Conservation (phyloP, 1,140 invertebrate genomes). For the Drosophila sturtevanti region DNA sequence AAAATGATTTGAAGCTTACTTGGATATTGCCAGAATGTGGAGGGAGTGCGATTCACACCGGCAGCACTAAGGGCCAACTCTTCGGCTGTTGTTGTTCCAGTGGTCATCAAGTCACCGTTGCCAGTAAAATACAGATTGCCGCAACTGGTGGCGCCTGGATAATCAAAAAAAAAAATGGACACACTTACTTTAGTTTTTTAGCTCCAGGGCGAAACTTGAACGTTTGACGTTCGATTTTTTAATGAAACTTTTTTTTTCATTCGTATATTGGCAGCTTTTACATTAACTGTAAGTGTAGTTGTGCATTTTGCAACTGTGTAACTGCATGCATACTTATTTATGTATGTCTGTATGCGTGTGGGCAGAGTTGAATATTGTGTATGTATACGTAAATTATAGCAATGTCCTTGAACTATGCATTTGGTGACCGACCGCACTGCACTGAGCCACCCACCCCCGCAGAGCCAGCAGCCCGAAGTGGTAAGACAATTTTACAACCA, state of each 20-base stretch:
- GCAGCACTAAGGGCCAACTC: slow-evolving; percentile 70
- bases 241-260: slow-evolving; percentile 56
- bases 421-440: slow-evolving; percentile 43
- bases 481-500: slow-evolving; percentile 62
- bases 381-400: slow-evolving; percentile 74
- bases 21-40: slow-evolving; percentile 90
- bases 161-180: no score
- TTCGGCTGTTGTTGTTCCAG: slow-evolving; percentile 70
- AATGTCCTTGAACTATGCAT: slow-evolving; percentile 80
- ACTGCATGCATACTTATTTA: neutral
- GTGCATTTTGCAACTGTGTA: neutral
- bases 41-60: slow-evolving; percentile 82
- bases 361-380: slow-evolving; percentile 34
- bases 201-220: slow-evolving; percentile 32
- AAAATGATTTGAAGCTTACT: slow-evolving; percentile 83
- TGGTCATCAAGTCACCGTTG: slow-evolving; percentile 79
- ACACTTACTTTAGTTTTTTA: neutral
- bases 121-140: slow-evolving; percentile 79
- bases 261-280: slow-evolving; percentile 23
- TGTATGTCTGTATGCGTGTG: slow-evolving; percentile 23
- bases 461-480: slow-evolving; percentile 16
- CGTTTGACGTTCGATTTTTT: slow-evolving; percentile 50
- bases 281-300: slow-evolving; percentile 18
- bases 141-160: slow-evolving; percentile 75
- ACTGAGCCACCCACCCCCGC: slow-evolving; percentile 21